Conservation (phyloP, 2,888 invertebrate species). For the Scaeva pyrastri region DNA sequence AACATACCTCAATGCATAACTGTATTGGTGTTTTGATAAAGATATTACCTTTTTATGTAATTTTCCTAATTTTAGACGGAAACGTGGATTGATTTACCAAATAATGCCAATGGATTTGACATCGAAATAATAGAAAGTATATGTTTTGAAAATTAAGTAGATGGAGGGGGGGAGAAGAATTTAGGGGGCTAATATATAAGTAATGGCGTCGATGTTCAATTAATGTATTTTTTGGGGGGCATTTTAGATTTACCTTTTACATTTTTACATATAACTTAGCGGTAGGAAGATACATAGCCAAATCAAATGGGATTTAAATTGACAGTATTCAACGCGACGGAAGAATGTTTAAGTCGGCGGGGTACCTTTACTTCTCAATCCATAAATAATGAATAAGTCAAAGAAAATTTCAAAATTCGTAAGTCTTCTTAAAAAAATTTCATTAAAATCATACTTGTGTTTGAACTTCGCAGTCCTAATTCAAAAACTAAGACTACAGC, state of each 20-base stretch:
- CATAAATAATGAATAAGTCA: background rate
- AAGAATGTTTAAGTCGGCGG: background rate
- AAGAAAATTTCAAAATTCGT: too few relatives aligned
- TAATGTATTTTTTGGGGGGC: slow-evolving; percentile 7
- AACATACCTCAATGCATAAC: too few relatives aligned
- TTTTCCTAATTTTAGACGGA: slow-evolving; percentile 49
- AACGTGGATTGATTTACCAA: slow-evolving; percentile 32
- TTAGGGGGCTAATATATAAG: slow-evolving; percentile 5
- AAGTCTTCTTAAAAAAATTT: too few relatives aligned
- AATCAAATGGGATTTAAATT: background rate
- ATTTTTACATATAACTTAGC: slow-evolving; percentile 8
- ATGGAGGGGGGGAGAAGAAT: background rate
- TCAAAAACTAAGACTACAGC: too few relatives aligned
- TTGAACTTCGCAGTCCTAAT: too few relatives aligned
- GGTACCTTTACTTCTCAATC: too few relatives aligned
- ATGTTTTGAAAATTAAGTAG: slow-evolving; percentile 9
- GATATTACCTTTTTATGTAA: slow-evolving; percentile 28
- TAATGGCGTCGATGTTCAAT: slow-evolving; percentile 33
- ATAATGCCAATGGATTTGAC: slow-evolving; percentile 13
- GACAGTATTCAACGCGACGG: too few relatives aligned
- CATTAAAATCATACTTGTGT: too few relatives aligned
- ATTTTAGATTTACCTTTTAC: slow-evolving; percentile 12
- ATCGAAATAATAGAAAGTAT: slow-evolving; percentile 9
- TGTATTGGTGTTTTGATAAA: slow-evolving; percentile 16
- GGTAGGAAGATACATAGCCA: background rate